phyloP scores from a whole-genome alignment of 2,888 invertebrate genomes.

The Theristus sp. region DNA sequence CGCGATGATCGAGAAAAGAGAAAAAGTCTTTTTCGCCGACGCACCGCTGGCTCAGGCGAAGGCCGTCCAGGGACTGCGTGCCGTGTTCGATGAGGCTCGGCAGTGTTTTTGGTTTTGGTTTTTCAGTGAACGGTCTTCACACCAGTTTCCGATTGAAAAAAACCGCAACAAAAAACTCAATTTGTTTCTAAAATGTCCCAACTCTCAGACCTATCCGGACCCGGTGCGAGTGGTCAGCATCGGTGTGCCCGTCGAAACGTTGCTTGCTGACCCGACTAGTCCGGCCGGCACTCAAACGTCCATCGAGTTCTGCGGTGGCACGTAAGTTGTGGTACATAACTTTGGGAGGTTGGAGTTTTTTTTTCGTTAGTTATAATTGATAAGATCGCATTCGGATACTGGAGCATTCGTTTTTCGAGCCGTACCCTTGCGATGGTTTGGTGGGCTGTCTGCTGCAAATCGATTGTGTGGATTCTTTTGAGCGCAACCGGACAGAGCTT shows the following conservation, averaged over 20 bases:
- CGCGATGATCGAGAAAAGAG: slow-evolving; percentile 55
- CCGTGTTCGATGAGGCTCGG: slow-evolving; percentile 83
- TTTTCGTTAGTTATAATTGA: too few relatives aligned
- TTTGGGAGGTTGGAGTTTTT: too few relatives aligned
- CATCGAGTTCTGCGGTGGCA: slow-evolving; percentile 97
- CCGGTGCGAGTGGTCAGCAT: slow-evolving; percentile 70
- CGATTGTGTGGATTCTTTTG: too few relatives aligned
- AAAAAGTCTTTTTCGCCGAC: slow-evolving; percentile 67
- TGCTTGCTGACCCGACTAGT: slow-evolving; percentile 65
- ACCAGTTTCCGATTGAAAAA: not conserved
- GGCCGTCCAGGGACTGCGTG: slow-evolving; percentile 71
- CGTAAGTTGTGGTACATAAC: too few relatives aligned
- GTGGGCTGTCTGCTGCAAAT: too few relatives aligned
- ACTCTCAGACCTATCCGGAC: slow-evolving; percentile 83
- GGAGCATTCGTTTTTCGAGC: too few relatives aligned
- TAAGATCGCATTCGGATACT: too few relatives aligned
- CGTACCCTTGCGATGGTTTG: too few relatives aligned
- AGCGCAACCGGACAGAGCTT: too few relatives aligned
- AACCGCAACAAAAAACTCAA: not conserved
- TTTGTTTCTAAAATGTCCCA: too few relatives aligned
- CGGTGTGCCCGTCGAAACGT: slow-evolving; percentile 70
- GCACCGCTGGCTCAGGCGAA: slow-evolving; percentile 64
- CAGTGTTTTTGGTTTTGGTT: slow-evolving; percentile 1
- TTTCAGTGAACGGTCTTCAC: too few relatives aligned
- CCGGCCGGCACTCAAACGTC: slow-evolving; percentile 62